Conservation (phyloP, 2,797 vertebrate species). For the Columba guinea region DNA sequence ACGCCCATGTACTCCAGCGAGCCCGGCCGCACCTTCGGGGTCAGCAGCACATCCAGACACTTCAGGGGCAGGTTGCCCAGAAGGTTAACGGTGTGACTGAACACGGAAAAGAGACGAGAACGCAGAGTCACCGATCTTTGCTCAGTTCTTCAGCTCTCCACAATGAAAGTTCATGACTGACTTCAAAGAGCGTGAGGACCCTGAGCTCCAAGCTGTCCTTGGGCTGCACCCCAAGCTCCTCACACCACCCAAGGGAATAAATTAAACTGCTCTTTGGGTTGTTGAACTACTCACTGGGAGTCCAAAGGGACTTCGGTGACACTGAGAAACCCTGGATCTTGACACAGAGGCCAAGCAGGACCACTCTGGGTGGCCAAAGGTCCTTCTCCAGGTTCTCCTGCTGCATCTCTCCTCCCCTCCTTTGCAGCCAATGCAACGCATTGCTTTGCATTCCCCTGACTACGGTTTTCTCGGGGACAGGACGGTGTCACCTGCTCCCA, state of each 20-base stretch:
- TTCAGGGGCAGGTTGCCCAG: constrained; percentile 89
- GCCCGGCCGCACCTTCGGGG: constrained; percentile 84
- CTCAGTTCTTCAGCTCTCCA: not conserved
- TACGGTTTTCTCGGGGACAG: not conserved
- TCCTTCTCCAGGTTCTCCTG: not conserved
- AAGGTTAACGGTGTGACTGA: constrained; percentile 88
- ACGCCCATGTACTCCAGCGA: constrained; percentile 91
- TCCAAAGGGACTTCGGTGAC: not conserved
- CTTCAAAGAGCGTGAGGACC: not conserved
- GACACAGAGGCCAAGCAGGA: not conserved
- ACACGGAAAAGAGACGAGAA: not conserved
- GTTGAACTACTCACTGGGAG: not conserved
- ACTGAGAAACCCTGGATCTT: not conserved
- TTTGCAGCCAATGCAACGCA: rapidly evolving
- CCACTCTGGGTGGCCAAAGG: not conserved
- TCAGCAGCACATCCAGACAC: constrained; percentile 88
- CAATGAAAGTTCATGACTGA: rapidly evolving
- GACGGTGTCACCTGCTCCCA: not conserved
- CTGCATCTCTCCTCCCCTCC: not conserved
- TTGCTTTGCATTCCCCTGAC: not conserved
- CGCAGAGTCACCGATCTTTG: not conserved
- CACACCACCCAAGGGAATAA: not conserved
- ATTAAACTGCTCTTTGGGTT: not conserved
- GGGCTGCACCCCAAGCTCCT: not conserved
- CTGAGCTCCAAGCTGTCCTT: rapidly evolving